phyloP scores from a whole-genome alignment of 2,113 vertebrate species.

The Saguinus midas region DNA sequence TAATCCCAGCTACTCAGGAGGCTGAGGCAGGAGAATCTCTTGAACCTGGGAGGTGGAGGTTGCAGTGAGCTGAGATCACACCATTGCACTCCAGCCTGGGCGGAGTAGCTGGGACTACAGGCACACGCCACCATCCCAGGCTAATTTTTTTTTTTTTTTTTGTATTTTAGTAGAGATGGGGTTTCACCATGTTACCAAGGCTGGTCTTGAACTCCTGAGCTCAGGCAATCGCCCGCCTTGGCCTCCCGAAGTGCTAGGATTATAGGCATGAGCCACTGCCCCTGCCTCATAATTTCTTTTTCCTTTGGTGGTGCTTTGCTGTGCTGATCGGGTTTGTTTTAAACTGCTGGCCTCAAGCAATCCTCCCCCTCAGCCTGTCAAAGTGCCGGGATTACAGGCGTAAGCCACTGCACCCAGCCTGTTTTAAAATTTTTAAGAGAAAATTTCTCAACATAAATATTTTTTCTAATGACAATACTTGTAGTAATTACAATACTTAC shows the following conservation, averaged over 20 bases:
- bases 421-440: background rate
- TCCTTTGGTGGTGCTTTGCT: no score
- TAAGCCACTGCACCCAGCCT: background rate
- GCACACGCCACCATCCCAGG: no score
- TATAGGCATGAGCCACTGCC: fast-evolving
- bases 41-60: background rate
- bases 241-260: background rate
- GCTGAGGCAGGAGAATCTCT: background rate
- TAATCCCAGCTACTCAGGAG: background rate
- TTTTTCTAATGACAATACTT: background rate
- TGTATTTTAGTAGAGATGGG: background rate
- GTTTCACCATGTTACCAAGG: background rate
- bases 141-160: background rate
- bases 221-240: background rate
- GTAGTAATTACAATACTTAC: no score
- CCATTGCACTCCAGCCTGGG: background rate
- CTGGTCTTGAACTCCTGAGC: background rate
- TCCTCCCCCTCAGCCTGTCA: background rate
- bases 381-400: background rate
- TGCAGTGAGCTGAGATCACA: background rate
- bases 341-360: background rate
- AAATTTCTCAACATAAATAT: background rate
- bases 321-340: background rate
- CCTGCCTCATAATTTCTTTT: background rate
- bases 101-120: no score